Conservation (phyloP, 2,797 vertebrate genomes). For the Lateolabrax maculatus region DNA sequence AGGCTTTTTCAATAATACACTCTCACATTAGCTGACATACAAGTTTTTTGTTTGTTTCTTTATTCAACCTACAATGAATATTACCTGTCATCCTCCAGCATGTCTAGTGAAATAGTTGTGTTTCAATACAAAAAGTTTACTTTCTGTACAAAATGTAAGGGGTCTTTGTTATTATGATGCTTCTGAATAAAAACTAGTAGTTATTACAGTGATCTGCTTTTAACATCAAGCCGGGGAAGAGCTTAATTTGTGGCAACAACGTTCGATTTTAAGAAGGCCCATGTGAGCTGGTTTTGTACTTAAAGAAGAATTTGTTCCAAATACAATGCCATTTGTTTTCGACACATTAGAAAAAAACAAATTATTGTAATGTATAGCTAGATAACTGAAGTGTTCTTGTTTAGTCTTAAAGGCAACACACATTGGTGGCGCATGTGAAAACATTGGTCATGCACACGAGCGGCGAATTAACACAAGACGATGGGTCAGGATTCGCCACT, state of each 20-base stretch:
- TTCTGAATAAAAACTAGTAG: background rate
- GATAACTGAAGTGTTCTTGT: background rate
- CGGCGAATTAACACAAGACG: too few relatives aligned
- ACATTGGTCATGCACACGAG: too few relatives aligned
- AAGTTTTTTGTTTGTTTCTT: background rate
- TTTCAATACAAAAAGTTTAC: background rate
- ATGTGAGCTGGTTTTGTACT: background rate
- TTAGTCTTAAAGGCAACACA: too few relatives aligned
- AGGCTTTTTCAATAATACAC: background rate
- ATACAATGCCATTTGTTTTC: background rate
- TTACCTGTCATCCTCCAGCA: background rate
- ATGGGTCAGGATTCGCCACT: background rate
- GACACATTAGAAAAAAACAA: too few relatives aligned
- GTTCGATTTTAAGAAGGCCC: background rate
- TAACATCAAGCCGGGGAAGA: background rate
- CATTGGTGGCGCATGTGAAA: too few relatives aligned
- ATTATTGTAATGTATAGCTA: background rate
- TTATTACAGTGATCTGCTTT: background rate
- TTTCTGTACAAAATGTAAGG: background rate
- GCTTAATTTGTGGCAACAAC: background rate
- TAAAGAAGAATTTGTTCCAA: background rate
- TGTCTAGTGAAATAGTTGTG: background rate
- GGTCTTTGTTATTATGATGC: too few relatives aligned
- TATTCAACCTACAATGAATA: background rate
- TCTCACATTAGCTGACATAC: background rate